Percentiles rank a stretch among this genome's conserved stretches.
These are phyloP conservation scores for Puffinus mauretanicus DNA, from an alignment of 2,113 vertebrate genomes.

Conservation along the genomic window DNA sequence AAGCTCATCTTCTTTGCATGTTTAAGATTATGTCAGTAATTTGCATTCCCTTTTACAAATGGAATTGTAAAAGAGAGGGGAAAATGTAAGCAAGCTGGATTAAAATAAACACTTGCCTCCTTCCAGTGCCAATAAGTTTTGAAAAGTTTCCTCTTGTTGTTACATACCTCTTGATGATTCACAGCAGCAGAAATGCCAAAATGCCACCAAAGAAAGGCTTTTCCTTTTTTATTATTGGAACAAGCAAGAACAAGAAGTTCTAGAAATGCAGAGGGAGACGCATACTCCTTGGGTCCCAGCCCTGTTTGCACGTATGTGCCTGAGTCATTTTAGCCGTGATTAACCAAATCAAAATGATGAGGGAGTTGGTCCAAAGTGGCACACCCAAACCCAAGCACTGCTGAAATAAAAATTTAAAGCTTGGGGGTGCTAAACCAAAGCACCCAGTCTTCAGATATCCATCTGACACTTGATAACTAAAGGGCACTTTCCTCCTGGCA, in stretches of 20 bases:
- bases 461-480: neutral
- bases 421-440: neutral
- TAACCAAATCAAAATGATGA: neutral
- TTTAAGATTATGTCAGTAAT: slow-evolving; percentile 17
- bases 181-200: slow-evolving; percentile 44
- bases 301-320: neutral
- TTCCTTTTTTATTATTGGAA: slow-evolving; percentile 7
- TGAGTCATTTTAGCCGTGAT: slow-evolving; percentile 19
- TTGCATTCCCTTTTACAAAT: slow-evolving; percentile 31
- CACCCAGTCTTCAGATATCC: neutral
- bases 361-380: slow-evolving; percentile 1
- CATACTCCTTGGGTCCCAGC: neutral
- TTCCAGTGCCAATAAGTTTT: slow-evolving; percentile 11
- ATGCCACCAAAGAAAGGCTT: slow-evolving; percentile 52
- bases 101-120: slow-evolving; percentile 53
- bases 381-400: slow-evolving; percentile 4
- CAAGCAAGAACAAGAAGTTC: slow-evolving; percentile 46
- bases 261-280: slow-evolving; percentile 4
- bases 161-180: slow-evolving; percentile 42
- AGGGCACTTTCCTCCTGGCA: neutral
- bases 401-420: neutral
- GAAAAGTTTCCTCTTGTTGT: slow-evolving; percentile 40
- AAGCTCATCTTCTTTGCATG: neutral
- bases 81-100: slow-evolving; percentile 34
- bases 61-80: neutral